These are phyloP conservation scores for Lochmaea capreae DNA, from an alignment of 2,888 invertebrate species.

Conservation along the genomic window DNA sequence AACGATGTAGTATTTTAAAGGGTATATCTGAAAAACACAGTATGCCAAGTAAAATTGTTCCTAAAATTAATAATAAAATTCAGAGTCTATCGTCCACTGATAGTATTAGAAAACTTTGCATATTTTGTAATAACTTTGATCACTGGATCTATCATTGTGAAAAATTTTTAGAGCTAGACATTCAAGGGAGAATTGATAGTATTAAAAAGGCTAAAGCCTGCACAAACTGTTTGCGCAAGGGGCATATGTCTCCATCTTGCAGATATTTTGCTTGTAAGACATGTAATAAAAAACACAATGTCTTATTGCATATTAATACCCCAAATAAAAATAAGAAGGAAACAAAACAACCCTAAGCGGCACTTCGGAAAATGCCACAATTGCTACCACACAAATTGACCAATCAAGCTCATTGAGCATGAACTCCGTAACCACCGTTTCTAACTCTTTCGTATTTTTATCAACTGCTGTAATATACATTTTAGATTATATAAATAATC, in stretches of 20 bases:
- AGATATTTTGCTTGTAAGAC: constrained; percentile 18
- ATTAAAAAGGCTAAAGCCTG: constrained; percentile 20
- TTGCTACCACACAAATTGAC: background rate
- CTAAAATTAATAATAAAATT: constrained; percentile 7
- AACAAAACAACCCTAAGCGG: background rate
- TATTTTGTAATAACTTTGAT: constrained; percentile 18
- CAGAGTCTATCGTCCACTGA: constrained; percentile 15
- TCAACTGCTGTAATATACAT: constrained; percentile 18
- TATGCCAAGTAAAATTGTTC: background rate
- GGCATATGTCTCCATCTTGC: constrained; percentile 19
- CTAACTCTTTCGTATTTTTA: constrained; percentile 17
- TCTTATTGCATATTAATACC: constrained; percentile 14
- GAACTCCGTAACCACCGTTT: constrained; percentile 9
- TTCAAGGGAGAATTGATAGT: constrained; percentile 9
- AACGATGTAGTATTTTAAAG: constrained; percentile 23
- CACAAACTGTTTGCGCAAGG: constrained; percentile 22
- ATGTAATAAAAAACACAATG: constrained; percentile 28
- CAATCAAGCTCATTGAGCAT: constrained; percentile 9
- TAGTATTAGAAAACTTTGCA: constrained; percentile 1
- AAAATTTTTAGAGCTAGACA: constrained; percentile 5
- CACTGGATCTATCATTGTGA: constrained; percentile 15
- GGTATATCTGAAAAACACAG: constrained; percentile 1
- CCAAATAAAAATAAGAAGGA: background rate
- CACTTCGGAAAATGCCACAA: background rate
- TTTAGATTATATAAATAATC: constrained; percentile 14